Percentiles rank a stretch among this genome's conserved stretches.
Conservation (phyloP, 2,113 vertebrate species). For the Oplegnathus fasciatus region DNA sequence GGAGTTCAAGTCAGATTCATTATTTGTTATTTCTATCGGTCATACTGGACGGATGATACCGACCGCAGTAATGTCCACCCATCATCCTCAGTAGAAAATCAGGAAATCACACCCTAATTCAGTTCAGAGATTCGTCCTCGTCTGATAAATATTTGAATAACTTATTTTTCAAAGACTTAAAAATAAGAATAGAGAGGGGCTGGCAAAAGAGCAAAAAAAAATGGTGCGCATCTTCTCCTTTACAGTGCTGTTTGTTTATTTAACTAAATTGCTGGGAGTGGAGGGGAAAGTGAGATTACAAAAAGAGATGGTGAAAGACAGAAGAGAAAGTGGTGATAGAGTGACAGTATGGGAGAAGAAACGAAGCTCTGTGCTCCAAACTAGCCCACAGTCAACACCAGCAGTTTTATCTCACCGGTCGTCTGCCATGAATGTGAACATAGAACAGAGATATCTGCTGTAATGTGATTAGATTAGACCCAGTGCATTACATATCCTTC, state of each 20-base stretch:
- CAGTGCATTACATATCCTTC: neutral
- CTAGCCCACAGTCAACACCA: neutral
- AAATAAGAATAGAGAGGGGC: slow-evolving; percentile 19
- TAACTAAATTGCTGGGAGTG: neutral
- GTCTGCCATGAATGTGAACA: neutral
- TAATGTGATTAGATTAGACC: neutral
- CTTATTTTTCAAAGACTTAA: slow-evolving; percentile 38
- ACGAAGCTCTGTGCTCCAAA: neutral
- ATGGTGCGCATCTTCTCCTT: neutral
- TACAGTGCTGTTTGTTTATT: neutral
- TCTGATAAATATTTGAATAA: slow-evolving; percentile 50
- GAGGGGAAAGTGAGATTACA: neutral
- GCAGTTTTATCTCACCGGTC: neutral
- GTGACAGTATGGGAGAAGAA: neutral
- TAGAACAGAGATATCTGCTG: neutral
- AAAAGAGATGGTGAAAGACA: neutral
- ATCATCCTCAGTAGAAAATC: neutral
- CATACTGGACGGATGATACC: neutral
- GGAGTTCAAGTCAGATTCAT: neutral
- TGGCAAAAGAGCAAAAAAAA: neutral
- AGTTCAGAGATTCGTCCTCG: neutral
- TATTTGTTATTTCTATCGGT: neutral
- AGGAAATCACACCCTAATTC: neutral
- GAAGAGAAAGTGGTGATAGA: neutral
- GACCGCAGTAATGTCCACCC: neutral